Evolutionary conservation across 2,797 vertebrate genomes (phyloP).

Genomic region (Paedocypris micromegethes): DNA sequence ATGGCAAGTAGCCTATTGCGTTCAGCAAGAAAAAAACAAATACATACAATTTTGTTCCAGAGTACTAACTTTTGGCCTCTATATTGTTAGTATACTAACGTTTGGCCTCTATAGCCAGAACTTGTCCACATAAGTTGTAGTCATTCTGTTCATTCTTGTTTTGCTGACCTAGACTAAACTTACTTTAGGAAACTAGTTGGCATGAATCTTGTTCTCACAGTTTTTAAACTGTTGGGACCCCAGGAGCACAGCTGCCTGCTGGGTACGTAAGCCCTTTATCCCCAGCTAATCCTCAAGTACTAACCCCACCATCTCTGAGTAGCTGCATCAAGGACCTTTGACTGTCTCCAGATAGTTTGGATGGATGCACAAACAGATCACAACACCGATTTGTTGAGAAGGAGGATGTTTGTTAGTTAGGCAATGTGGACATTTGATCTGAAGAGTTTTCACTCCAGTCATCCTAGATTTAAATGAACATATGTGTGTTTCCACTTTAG

Average conservation of each 20-base stretch:
- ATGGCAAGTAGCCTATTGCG: no score
- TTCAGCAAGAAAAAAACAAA: no score
- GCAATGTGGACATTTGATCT: no score
- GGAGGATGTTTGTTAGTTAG: conserved; percentile 2
- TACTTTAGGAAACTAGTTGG: conserved; percentile 52
- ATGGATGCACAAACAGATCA: conserved; percentile 20
- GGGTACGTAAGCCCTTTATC: conserved; percentile 57
- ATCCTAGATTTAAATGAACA: no score
- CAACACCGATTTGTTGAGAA: conserved; percentile 10
- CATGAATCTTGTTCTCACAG: conserved; percentile 36
- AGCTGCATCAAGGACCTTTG: conserved; percentile 36
- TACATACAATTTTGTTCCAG: conserved; percentile 50
- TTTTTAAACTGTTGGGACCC: conserved; percentile 35
- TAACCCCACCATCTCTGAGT: conserved; percentile 57
- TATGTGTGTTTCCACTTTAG: no score
- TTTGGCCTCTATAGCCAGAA: no score
- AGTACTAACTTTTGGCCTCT: conserved; percentile 52
- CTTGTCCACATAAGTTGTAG: conserved; percentile 10
- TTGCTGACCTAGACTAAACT: conserved; percentile 38
- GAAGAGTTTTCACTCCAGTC: no score
- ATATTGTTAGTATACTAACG: no score
- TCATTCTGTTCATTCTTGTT: background rate
- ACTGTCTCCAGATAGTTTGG: conserved; percentile 3
- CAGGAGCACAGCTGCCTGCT: conserved; percentile 63
- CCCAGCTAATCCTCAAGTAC: conserved; percentile 64